These are phyloP conservation scores for Pseudopodoces humilis DNA, from an alignment of 2,113 vertebrate species.

Conservation along the genomic window DNA sequence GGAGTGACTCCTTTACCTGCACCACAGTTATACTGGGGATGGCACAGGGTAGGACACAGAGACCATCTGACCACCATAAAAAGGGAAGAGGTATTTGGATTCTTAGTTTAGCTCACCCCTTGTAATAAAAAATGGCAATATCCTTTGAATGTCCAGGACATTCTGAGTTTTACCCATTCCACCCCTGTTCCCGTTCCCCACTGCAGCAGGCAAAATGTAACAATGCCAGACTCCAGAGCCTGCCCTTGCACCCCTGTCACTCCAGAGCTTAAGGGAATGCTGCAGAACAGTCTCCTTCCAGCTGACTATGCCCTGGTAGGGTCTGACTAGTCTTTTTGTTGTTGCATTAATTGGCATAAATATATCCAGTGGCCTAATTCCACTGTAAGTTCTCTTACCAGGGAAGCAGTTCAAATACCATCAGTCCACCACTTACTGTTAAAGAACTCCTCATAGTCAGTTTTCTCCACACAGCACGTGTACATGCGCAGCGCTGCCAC, in stretches of 20 bases:
- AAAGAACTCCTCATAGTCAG: conserved; percentile 96
- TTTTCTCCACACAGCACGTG: conserved; percentile 94
- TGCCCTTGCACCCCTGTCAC: not conserved
- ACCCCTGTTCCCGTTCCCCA: not conserved
- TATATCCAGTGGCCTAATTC: not conserved
- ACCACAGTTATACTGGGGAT: not conserved
- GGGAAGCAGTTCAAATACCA: not conserved
- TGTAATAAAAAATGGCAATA: not conserved
- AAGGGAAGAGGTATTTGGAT: not conserved
- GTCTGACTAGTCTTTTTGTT: not conserved
- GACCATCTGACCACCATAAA: not conserved
- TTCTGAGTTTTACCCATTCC: not conserved
- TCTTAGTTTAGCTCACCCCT: not conserved
- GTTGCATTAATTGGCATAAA: not conserved
- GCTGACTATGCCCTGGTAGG: not conserved
- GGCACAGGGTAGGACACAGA: not conserved
- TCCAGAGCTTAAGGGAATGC: not conserved
- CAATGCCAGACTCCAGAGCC: not conserved
- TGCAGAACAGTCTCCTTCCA: not conserved
- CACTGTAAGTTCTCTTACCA: not conserved
- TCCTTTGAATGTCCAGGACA: not conserved
- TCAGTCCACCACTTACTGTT: conserved; percentile 81
- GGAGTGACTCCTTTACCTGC: not conserved
- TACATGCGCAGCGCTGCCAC: conserved; percentile 98
- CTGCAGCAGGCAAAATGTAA: not conserved